These are phyloP conservation scores for Gryllus bimaculatus DNA, from an alignment of 1,140 invertebrate genomes.

Conservation along the genomic window DNA sequence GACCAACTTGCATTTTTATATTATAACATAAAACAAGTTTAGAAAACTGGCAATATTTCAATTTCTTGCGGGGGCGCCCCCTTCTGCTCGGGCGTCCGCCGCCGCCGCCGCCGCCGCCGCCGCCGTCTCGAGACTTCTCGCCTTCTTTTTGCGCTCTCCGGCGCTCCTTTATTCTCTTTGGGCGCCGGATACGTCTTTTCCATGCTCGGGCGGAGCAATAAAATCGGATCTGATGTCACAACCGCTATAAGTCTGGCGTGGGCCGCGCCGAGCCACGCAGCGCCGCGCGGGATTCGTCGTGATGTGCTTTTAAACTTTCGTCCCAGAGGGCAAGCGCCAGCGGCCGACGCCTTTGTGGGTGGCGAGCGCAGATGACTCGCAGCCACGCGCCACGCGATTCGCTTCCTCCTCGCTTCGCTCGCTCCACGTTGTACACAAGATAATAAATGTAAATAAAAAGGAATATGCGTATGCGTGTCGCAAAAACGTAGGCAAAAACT, in stretches of 20 bases:
- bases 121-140: not conserved
- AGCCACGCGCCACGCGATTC: too few species aligned
- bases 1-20: not conserved
- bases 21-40: conserved; percentile 1
- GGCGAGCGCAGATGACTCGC: too few species aligned
- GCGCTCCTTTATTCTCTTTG: not conserved
- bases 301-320: not conserved
- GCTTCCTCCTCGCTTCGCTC: too few species aligned
- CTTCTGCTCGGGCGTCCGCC: too few species aligned
- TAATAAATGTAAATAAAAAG: too few species aligned
- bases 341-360: not conserved
- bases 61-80: not conserved
- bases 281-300: not conserved
- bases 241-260: not conserved
- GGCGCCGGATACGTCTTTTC: not conserved
- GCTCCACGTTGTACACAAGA: too few species aligned
- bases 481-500: too few species aligned
- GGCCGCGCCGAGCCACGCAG: too few species aligned
- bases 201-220: not conserved
- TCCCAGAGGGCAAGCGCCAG: not conserved
- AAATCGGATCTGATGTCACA: conserved; percentile 4
- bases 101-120: too few species aligned
- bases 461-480: too few species aligned
- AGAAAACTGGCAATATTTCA: conserved; percentile 5
- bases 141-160: not conserved